phyloP scores from a whole-genome alignment of 2,113 vertebrate genomes.

The Burhinus bistriatus region DNA sequence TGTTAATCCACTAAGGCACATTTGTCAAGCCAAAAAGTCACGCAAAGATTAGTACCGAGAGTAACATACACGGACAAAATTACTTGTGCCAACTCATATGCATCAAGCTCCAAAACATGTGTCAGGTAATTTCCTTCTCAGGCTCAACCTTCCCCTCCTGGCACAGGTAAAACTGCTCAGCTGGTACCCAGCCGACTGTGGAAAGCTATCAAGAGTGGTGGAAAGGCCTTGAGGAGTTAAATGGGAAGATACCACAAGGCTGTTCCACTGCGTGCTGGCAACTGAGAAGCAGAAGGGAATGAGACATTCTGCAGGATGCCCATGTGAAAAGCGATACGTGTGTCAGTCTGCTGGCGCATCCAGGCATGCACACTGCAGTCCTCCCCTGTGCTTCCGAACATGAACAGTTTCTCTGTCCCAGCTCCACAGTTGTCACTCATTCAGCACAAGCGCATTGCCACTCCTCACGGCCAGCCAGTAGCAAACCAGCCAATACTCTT shows the following conservation, averaged over 20 bases:
- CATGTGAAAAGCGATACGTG: accelerated
- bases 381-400: accelerated
- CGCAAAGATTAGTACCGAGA: not conserved
- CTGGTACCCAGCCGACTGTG: not conserved
- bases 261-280: not conserved
- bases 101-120: not conserved
- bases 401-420: not conserved
- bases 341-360: not conserved
- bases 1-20: not conserved
- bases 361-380: accelerated
- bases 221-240: not conserved
- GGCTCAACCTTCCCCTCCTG: not conserved
- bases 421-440: accelerated
- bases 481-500: not conserved
- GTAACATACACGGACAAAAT: not conserved
- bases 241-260: not conserved
- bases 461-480: not conserved
- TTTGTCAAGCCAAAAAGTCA: not conserved
- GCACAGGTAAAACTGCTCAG: not conserved
- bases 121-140: not conserved
- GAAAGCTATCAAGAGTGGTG: not conserved
- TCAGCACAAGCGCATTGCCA: not conserved
- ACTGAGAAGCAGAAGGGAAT: accelerated
- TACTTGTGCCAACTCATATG: not conserved
- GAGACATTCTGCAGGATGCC: not conserved